A percentile compares a stretch with the other conserved stretches of the same genome.
Conservation (phyloP, 2,888 invertebrate species). For the Aphodius granarius region DNA sequence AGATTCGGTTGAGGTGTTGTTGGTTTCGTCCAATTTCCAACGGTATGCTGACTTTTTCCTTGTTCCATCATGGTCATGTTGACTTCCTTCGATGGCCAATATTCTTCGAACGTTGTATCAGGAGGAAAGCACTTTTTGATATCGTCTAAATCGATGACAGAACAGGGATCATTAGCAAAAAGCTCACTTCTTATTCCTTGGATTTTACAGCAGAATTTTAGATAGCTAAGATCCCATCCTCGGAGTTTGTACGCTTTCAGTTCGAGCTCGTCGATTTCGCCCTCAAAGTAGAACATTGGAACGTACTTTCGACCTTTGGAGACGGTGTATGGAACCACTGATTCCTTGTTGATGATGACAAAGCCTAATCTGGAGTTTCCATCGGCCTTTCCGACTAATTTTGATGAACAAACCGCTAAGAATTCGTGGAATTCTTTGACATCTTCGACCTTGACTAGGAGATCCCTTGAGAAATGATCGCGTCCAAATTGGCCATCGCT, state of each 20-base stretch:
- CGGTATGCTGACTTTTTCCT: constrained; percentile 57
- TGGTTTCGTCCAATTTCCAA: constrained; percentile 73
- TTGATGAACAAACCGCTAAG: constrained; percentile 80
- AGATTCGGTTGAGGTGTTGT: constrained; percentile 65
- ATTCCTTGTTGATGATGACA: constrained; percentile 82
- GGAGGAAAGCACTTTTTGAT: constrained; percentile 74
- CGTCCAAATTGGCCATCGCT: constrained; percentile 84
- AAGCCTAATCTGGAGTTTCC: constrained; percentile 78
- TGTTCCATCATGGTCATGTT: constrained; percentile 75
- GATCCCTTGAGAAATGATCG: constrained; percentile 79
- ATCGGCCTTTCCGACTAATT: constrained; percentile 68
- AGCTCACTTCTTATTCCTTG: constrained; percentile 83
- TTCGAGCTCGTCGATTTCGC: constrained; percentile 80
- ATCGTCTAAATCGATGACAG: constrained; percentile 80
- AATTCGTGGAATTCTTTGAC: constrained; percentile 84
- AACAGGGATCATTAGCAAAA: constrained; percentile 83
- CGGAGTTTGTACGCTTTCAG: constrained; percentile 54
- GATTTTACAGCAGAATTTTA: constrained; percentile 87
- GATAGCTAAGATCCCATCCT: constrained; percentile 71
- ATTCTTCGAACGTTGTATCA: constrained; percentile 70
- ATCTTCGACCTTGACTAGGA: constrained; percentile 80
- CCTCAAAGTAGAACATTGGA: constrained; percentile 81
- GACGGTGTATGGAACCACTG: constrained; percentile 66
- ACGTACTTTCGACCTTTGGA: constrained; percentile 78
- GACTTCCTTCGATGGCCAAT: constrained; percentile 68